phyloP scores from a whole-genome alignment of 2,797 vertebrate genomes.

The Sparus aurata region DNA sequence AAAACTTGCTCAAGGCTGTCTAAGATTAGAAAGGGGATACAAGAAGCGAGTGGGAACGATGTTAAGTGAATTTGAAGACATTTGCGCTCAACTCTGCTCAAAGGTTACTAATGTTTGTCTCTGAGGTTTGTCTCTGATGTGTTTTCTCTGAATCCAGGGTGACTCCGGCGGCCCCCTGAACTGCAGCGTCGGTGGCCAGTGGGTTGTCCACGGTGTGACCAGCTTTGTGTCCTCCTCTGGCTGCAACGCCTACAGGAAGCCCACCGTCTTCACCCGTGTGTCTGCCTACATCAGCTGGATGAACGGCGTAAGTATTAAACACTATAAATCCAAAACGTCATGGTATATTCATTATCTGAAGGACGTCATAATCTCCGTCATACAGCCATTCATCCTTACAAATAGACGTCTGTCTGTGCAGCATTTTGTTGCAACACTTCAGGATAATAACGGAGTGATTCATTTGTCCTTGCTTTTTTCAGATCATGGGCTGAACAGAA shows the following conservation, averaged over 20 bases:
- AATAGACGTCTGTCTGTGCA: constrained; percentile 4
- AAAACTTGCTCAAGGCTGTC: constrained; percentile 34
- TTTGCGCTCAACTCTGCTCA: background rate
- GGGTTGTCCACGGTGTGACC: constrained; percentile 90
- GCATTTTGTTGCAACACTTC: background rate
- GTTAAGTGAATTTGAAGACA: constrained; percentile 2
- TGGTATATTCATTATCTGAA: too few relatives aligned
- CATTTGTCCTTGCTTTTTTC: constrained; percentile 49
- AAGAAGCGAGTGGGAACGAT: background rate
- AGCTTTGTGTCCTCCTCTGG: constrained; percentile 92
- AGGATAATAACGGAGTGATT: constrained; percentile 40
- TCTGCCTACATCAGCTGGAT: constrained; percentile 92
- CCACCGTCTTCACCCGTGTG: constrained; percentile 90
- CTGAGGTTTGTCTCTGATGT: background rate
- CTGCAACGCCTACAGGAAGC: constrained; percentile 87
- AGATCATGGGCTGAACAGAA: constrained; percentile 79
- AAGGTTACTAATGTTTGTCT: background rate
- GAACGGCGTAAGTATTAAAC: constrained; percentile 82
- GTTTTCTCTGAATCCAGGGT: constrained; percentile 79
- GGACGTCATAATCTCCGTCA: background rate
- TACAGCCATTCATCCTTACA: background rate
- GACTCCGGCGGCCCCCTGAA: constrained; percentile 94
- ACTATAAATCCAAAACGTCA: background rate
- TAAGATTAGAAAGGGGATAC: constrained; percentile 18
- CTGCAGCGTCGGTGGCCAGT: constrained; percentile 86